These are phyloP conservation scores for Operophtera brumata DNA, from an alignment of 2,888 invertebrate genomes.

Conservation along the genomic window DNA sequence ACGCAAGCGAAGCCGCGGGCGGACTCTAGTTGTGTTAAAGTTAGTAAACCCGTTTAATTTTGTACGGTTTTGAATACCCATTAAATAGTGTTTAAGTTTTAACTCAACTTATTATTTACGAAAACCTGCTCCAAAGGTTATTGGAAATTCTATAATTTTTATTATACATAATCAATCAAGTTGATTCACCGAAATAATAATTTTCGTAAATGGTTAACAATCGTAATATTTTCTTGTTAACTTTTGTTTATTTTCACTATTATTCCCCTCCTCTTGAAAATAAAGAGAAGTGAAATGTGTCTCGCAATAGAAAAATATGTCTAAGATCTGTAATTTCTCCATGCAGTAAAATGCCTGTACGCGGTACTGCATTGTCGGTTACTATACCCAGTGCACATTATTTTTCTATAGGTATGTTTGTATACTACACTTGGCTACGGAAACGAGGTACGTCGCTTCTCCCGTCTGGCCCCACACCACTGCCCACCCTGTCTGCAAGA, in stretches of 20 bases:
- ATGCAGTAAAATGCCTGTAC: conserved; percentile 22
- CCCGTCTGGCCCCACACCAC: conserved; percentile 77
- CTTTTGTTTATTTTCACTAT: neutral
- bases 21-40: too few species aligned
- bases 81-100: too few species aligned
- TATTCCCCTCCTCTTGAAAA: neutral
- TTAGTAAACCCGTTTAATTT: too few species aligned
- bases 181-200: too few species aligned
- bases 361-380: conserved; percentile 54
- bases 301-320: neutral
- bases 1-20: too few species aligned
- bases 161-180: too few species aligned
- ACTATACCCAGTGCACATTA: conserved; percentile 53
- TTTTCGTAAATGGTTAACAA: too few species aligned
- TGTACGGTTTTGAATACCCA: too few species aligned
- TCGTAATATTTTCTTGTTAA: neutral
- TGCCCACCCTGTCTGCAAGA: conserved; percentile 66
- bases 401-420: conserved; percentile 44
- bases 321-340: conserved; percentile 2
- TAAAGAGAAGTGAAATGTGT: neutral
- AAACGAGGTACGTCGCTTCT: conserved; percentile 74
- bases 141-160: too few species aligned
- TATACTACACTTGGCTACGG: conserved; percentile 61
- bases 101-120: too few species aligned
- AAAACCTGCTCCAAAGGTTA: too few species aligned